Base-by-base conservation (phyloP, 2,888 invertebrate species). In the Sarcophaga carnaria region DNA sequence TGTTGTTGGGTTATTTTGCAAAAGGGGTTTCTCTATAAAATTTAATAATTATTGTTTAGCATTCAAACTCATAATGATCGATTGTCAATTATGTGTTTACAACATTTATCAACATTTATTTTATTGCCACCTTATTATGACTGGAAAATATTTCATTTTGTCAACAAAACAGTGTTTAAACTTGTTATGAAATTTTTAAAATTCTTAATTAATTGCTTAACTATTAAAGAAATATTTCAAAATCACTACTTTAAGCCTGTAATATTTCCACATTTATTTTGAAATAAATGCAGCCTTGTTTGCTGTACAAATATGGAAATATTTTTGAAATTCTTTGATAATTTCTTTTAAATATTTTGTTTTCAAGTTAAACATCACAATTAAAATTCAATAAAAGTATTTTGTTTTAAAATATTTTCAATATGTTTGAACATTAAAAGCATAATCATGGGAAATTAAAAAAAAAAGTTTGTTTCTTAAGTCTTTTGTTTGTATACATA, bases 1-100 rank as follows among this genome's bases (percentile, higher is more conserved):
- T 37, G 8, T 37, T 10, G 8, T 79, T 80, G 22, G 14, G 17
- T 3, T 59, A 76, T 64, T 76, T 70, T 82, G 82, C 70, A 76
- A 76, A 82, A 22, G 14, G 63, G 54, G 54, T 69, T 49, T 60
- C 59, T 54, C 4, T 37, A 37, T 37, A 37, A 37, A 37, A 37
- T 37, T 37, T 37, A 37, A 37, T 37, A 37, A 37, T 37, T 37
- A 10, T 37, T 37, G 37, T 10, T 37, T 37, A 37, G 37, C 8
- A 10, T 37, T 37, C 37, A 37, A 8, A 10, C 37, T 37, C 2
- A 10, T 37, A 37, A 37, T 10, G 10, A 37, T 37, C 37, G 37
- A 37, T 10, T 2, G 37, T 37, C 37, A 37, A 8, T 37, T 10
- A 37, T 37, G 2, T 10, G 37, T 37, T 37, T 37, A 37, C 10